Evolutionary conservation across 2,113 vertebrate species (phyloP).

Genomic region (Elanus axillaris): DNA sequence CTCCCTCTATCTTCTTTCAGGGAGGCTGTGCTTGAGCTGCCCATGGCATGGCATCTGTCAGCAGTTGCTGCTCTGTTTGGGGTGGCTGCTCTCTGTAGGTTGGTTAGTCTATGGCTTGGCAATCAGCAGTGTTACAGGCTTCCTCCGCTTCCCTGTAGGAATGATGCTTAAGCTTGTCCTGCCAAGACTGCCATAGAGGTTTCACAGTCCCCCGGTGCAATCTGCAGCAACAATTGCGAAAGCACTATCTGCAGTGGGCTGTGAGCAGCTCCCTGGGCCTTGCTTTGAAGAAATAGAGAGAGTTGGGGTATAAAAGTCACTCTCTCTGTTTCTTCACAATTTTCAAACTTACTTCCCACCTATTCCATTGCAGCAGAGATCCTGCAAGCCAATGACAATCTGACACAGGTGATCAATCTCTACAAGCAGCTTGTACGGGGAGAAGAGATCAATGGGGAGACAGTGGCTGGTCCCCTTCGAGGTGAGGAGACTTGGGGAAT

Average conservation of each 20-base stretch:
- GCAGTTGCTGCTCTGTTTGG: fast-evolving
- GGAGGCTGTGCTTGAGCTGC: not conserved
- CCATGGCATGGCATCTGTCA: too few relatives aligned
- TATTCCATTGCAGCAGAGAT: constrained; percentile 82
- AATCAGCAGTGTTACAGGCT: not conserved
- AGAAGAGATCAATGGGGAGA: constrained; percentile 88
- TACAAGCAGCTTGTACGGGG: constrained; percentile 90
- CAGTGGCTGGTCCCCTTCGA: constrained; percentile 55
- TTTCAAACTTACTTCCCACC: not conserved
- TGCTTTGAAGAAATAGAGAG: not conserved
- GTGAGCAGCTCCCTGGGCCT: not conserved
- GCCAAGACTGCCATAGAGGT: not conserved
- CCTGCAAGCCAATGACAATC: constrained; percentile 93
- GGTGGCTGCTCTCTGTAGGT: not conserved
- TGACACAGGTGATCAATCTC: constrained; percentile 94
- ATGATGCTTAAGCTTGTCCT: not conserved
- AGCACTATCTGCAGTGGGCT: not conserved
- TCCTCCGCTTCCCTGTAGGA: not conserved
- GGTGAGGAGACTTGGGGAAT: constrained; percentile 65
- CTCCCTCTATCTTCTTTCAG: not conserved
- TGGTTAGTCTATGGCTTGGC: not conserved
- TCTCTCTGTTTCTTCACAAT: not conserved
- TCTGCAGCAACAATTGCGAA: not conserved
- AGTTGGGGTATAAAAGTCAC: not conserved
- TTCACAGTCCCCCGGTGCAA: not conserved